These are phyloP conservation scores for Bombylius discolor DNA, from an alignment of 2,888 invertebrate species.

Conservation along the genomic window DNA sequence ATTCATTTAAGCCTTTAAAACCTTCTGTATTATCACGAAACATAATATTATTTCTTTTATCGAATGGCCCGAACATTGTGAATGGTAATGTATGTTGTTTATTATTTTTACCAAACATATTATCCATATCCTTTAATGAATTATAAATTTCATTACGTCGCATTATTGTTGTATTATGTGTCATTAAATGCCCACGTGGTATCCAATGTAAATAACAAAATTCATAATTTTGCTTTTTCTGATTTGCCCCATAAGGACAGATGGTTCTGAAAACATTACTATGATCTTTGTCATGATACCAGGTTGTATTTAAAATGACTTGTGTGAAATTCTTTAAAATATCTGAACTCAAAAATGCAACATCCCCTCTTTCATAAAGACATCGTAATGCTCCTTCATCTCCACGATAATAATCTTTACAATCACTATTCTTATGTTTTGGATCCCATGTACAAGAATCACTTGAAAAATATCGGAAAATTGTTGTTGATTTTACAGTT, in stretches of 20 bases:
- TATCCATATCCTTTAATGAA: conserved; percentile 54
- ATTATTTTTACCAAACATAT: conserved; percentile 52
- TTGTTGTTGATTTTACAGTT: conserved; percentile 25
- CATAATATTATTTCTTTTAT: conserved; percentile 48
- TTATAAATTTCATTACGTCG: conserved; percentile 56
- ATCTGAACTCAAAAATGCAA: conserved; percentile 59
- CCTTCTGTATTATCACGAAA: conserved; percentile 40
- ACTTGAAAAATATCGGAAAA: conserved; percentile 46
- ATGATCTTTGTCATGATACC: conserved; percentile 25
- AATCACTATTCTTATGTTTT: conserved; percentile 15
- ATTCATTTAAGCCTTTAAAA: conserved; percentile 23
- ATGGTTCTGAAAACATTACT: conserved; percentile 41
- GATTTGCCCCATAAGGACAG: conserved; percentile 40
- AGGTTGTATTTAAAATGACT: conserved; percentile 37
- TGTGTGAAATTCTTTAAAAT: conserved; percentile 48
- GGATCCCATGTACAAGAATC: conserved; percentile 49
- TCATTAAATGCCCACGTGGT: conserved; percentile 53
- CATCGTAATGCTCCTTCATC: conserved; percentile 54
- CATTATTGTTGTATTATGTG: conserved; percentile 40
- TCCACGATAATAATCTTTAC: conserved; percentile 36
- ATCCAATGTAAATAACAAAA: conserved; percentile 56
- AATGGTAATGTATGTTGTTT: conserved; percentile 48
- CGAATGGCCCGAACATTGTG: conserved; percentile 55
- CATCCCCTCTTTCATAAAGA: conserved; percentile 56
- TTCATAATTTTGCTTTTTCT: conserved; percentile 23